Percentiles rank a stretch among this genome's conserved stretches.
Conservation (phyloP, 2,888 invertebrate genomes). For the Protonemura montana region DNA sequence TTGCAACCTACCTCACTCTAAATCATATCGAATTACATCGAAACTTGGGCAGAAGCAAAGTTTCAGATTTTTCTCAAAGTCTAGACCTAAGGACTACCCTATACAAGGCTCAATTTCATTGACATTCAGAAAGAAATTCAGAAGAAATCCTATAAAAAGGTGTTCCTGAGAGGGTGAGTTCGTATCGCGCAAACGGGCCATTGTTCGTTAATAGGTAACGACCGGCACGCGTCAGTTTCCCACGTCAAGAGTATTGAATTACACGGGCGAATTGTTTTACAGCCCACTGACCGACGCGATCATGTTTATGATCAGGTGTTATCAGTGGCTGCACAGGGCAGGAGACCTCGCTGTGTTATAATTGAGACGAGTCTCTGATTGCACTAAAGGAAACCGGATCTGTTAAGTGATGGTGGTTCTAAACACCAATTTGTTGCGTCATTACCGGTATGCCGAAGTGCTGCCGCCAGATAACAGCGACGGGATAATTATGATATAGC, state of each 20-base stretch:
- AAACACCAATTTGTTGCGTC: conserved; percentile 40
- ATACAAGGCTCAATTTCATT: too few species aligned
- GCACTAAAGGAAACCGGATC: conserved; percentile 32
- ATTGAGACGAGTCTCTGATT: conserved; percentile 37
- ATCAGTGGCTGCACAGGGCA: background rate
- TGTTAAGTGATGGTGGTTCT: conserved; percentile 24
- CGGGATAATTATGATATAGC: background rate
- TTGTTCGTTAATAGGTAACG: conserved; percentile 7
- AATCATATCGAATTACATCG: background rate
- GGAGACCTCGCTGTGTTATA: conserved; percentile 4
- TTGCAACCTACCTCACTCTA: conserved; percentile 7
- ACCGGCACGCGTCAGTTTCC: background rate
- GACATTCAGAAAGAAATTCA: too few species aligned
- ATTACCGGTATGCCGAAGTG: conserved; percentile 27
- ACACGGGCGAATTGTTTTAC: background rate
- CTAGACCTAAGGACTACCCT: background rate
- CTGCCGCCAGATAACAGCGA: background rate
- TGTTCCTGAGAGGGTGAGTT: too few species aligned
- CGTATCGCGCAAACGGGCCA: background rate
- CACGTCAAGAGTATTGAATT: background rate
- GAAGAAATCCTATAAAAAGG: too few species aligned
- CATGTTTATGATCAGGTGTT: background rate
- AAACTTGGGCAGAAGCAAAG: background rate
- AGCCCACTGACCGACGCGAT: background rate
- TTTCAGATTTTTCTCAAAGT: background rate